Conservation (phyloP, 2,113 vertebrate species). For the Tachysurus fulvidraco region DNA sequence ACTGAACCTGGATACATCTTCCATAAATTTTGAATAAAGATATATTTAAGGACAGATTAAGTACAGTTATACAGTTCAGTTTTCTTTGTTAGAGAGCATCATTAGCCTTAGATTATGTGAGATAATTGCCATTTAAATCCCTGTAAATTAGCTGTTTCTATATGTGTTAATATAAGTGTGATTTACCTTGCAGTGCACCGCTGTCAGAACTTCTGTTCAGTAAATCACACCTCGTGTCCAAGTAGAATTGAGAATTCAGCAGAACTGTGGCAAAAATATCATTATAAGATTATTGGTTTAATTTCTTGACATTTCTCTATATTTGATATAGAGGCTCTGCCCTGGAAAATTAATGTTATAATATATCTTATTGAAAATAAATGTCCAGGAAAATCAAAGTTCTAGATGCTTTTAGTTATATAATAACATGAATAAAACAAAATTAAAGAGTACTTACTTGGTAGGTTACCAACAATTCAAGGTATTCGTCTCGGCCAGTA, state of each 20-base stretch:
- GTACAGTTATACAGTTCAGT: no score
- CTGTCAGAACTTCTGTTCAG: background rate
- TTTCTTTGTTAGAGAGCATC: background rate
- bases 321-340: background rate
- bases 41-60: no score
- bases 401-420: background rate
- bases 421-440: background rate
- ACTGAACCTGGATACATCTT: no score
- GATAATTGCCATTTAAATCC: no score
- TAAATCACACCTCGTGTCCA: background rate
- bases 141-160: background rate
- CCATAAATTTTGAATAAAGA: no score
- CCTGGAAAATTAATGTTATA: background rate
- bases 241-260: background rate
- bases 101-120: background rate
- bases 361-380: background rate
- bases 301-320: background rate
- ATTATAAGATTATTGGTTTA: background rate
- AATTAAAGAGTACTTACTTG: background rate
- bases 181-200: background rate
- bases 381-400: background rate
- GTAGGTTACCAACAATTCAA: background rate
- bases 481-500: background rate
- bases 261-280: background rate
- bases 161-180: background rate